Base-by-base conservation (phyloP, 2,113 vertebrate genomes). In the Lagopus muta region DNA sequence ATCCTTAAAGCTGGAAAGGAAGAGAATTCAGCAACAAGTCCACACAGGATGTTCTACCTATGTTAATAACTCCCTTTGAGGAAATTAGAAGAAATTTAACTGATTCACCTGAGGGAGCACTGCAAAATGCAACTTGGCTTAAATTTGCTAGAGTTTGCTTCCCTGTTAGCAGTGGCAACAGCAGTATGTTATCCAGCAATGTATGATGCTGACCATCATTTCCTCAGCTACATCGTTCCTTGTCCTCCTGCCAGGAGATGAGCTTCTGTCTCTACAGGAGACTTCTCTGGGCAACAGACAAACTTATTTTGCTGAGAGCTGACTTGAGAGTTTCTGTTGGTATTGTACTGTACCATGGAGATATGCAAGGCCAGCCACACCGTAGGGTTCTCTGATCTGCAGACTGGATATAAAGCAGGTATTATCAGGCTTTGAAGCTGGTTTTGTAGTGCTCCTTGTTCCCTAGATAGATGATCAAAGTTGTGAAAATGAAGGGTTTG, bases 81-180 rank as follows among this genome's bases (percentile, higher is more conserved):
- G 55, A 34, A 95, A 17, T 77, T 83, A 62, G 42, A 82, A 52
- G 58, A 60, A 86, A 58, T 21, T 70, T 54, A 67, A 82, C 34
- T 76, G 81, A 55, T 78, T 93, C 70, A 82, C 32, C 32, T 78
- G n/a, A 28, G 69, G 16, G 12, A 74, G 19, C 28, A 50, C 15
- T 81, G 38, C 57, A 81, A 10, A 92, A 47, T 70, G 74, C 47
- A 71, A 24, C 57, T 69, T 91, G 79, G 62, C 76, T 71, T 38
- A 42, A 70, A 60, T 42, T 67, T 81, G 42, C 45, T 77, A 88
- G 32, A 84, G 81, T 84, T 74, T 94, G n/a, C 32, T 25, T 89
- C n/a, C 30, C 34, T 2, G 0, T 84, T 82, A 73, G 34, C 62
- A 65, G 57, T 84, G 86, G 64, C 54, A 64, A 62, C 71, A 58